phyloP scores from a whole-genome alignment of 2,888 invertebrate species.

The Syrphus vitripennis region DNA sequence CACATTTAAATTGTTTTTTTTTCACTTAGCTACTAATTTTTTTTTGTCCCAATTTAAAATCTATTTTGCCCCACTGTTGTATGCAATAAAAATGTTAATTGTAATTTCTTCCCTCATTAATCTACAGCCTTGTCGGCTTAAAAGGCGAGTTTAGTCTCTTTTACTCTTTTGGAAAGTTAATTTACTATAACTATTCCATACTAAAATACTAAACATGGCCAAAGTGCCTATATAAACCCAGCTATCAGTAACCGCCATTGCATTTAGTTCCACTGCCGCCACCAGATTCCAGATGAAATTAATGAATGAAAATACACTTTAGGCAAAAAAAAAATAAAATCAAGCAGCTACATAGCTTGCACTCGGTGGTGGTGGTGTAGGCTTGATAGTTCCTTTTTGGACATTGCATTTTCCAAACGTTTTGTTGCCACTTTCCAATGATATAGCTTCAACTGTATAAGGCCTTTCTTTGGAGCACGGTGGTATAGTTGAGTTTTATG shows the following conservation, averaged over 20 bases:
- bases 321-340: slow-evolving; percentile 52
- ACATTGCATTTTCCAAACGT: slow-evolving; percentile 14
- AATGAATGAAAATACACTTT: slow-evolving; percentile 62
- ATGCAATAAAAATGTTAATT: slow-evolving; percentile 60
- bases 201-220: background rate
- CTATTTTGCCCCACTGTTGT: background rate
- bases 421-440: slow-evolving; percentile 49
- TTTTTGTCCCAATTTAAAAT: background rate
- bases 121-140: slow-evolving; percentile 8
- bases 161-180: slow-evolving; percentile 59
- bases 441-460: background rate
- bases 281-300: slow-evolving; percentile 29
- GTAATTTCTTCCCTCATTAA: slow-evolving; percentile 8
- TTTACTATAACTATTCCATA: slow-evolving; percentile 9
- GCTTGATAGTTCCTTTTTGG: slow-evolving; percentile 32
- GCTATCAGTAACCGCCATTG: background rate
- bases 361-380: background rate
- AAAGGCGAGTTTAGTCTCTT: background rate
- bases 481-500: background rate
- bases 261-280: slow-evolving; percentile 2
- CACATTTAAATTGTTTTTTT: background rate
- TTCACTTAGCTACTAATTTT: background rate
- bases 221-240: background rate
- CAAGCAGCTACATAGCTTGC: background rate
- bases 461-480: slow-evolving; percentile 17